Conservation (phyloP, 2,797 vertebrate species). For the Phoebastria nigripes region DNA sequence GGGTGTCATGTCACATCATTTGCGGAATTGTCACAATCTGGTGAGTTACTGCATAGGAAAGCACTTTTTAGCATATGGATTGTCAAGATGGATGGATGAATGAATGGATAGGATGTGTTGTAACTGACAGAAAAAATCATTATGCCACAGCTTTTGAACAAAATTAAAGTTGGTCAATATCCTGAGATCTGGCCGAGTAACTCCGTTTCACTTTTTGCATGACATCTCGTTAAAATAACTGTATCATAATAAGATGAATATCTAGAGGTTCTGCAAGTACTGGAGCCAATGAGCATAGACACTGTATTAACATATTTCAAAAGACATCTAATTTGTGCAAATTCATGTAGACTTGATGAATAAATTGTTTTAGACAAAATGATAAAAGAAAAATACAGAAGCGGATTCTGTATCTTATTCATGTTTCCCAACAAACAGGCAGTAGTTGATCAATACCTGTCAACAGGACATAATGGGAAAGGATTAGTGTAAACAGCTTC, state of each 20-base stretch:
- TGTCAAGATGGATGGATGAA: constrained; percentile 58
- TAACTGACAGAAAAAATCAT: constrained; percentile 62
- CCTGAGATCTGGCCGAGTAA: constrained; percentile 6
- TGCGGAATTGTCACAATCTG: constrained; percentile 59
- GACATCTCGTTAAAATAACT: constrained; percentile 19
- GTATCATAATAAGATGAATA: background rate
- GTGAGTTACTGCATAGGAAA: constrained; percentile 52
- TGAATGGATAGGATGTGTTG: constrained; percentile 49
- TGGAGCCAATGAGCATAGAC: background rate
- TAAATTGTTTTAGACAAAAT: background rate
- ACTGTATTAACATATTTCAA: background rate
- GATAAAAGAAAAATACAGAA: background rate
- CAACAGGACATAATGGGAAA: background rate
- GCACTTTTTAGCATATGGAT: constrained; percentile 54
- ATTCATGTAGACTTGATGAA: background rate
- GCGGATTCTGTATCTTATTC: background rate
- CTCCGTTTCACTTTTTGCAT: background rate
- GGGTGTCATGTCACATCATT: constrained; percentile 55
- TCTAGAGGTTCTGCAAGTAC: background rate
- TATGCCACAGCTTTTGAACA: constrained; percentile 49
- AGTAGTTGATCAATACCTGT: constrained; percentile 12
- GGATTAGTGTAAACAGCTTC: constrained; percentile 23
- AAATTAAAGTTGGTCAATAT: constrained; percentile 49
- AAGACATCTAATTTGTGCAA: background rate
- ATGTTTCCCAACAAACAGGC: constrained; percentile 13